phyloP scores from a whole-genome alignment of 2,888 invertebrate species.

The Phyllotreta striolata region DNA sequence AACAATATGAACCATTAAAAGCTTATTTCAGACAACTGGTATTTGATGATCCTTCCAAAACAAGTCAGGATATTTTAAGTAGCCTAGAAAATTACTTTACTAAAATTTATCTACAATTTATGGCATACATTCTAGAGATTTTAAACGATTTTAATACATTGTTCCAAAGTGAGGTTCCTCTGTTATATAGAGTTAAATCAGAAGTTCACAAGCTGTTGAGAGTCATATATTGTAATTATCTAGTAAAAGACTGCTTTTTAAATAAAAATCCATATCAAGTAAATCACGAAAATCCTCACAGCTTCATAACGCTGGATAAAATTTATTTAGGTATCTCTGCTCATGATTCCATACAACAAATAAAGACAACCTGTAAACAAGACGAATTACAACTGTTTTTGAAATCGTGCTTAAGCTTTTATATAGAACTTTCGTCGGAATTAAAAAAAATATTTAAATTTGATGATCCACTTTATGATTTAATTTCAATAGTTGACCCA shows the following conservation, averaged over 20 bases:
- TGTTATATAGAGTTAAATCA: conserved; percentile 11
- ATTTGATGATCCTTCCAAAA: conserved; percentile 8
- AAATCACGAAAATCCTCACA: conserved; percentile 3
- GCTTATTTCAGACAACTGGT: conserved; percentile 45
- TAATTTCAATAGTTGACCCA: conserved; percentile 12
- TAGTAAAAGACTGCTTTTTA: neutral
- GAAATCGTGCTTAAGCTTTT: conserved; percentile 9
- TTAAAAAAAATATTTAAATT: conserved; percentile 5
- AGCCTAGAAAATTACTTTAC: neutral
- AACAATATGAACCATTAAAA: conserved; percentile 50
- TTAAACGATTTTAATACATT: conserved; percentile 10
- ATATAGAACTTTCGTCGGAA: conserved; percentile 6
- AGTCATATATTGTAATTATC: conserved; percentile 1
- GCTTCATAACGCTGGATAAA: neutral
- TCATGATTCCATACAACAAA: neutral
- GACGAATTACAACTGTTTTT: conserved; percentile 4
- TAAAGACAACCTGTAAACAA: neutral
- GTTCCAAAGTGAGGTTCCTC: conserved; percentile 2
- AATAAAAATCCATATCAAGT: neutral
- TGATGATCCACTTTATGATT: conserved; percentile 5
- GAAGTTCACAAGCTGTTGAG: conserved; percentile 5
- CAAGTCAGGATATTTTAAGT: neutral
- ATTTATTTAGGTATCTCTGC: conserved; percentile 8
- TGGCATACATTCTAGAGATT: conserved; percentile 12
- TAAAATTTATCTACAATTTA: conserved; percentile 4